phyloP scores from a whole-genome alignment of 2,888 invertebrate genomes.

The Hermaeophaga mercurialis region DNA sequence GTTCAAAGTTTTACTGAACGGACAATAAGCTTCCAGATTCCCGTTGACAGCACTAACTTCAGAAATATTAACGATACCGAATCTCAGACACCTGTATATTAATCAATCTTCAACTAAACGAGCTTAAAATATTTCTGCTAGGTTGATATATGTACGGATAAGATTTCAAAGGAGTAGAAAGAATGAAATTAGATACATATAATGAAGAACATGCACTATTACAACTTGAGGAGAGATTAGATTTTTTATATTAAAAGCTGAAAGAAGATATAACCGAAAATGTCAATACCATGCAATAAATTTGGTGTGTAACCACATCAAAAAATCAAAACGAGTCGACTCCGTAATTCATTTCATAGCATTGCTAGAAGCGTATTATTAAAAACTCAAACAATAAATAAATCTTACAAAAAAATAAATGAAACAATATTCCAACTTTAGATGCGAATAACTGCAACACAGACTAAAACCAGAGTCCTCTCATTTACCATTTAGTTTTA shows the following conservation, averaged over 20 bases:
- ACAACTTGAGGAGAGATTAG: too few relatives aligned
- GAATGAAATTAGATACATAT: too few relatives aligned
- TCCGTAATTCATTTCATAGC: too few relatives aligned
- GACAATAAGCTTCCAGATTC: constrained; percentile 32
- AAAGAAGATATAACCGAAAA: too few relatives aligned
- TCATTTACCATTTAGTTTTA: constrained; percentile 24
- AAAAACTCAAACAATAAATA: too few relatives aligned
- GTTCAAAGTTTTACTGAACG: constrained; percentile 15
- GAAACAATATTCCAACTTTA: constrained; percentile 9
- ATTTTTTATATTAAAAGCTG: too few relatives aligned
- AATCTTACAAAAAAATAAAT: background rate
- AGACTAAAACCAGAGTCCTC: constrained; percentile 6
- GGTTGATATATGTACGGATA: background rate
- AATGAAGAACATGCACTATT: too few relatives aligned
- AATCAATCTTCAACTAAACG: constrained; percentile 35
- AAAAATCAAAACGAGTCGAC: too few relatives aligned
- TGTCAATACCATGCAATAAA: too few relatives aligned
- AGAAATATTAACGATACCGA: constrained; percentile 37
- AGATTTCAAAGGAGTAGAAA: background rate
- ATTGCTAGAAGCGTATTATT: too few relatives aligned
- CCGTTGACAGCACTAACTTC: constrained; percentile 34
- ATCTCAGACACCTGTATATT: constrained; percentile 32
- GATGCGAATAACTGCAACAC: constrained; percentile 1
- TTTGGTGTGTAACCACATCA: too few relatives aligned
- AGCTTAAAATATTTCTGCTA: constrained; percentile 26